Conservation (phyloP, 1,140 invertebrate species). For the Solen grandis region DNA sequence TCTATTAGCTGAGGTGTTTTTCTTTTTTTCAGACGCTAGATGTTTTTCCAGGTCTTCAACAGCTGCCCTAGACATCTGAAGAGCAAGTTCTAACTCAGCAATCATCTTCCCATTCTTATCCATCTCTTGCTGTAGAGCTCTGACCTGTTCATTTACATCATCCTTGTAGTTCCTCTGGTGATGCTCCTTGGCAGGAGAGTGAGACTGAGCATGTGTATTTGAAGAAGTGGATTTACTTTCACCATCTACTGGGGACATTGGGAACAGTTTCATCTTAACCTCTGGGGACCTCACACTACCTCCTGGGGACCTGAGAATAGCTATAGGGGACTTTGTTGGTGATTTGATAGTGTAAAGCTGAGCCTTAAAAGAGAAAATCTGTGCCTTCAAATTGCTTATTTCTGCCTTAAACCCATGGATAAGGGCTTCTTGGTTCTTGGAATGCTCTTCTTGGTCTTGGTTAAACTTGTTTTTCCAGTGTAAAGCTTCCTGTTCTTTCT, state of each 20-base stretch:
- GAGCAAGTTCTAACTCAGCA: slow-evolving; percentile 20
- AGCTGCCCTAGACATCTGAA: slow-evolving; percentile 10
- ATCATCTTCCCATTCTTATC: slow-evolving; percentile 47
- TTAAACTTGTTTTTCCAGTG: slow-evolving; percentile 36
- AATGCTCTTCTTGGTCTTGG: slow-evolving; percentile 12
- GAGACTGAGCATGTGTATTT: neutral
- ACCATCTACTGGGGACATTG: slow-evolving; percentile 26
- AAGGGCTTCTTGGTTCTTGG: slow-evolving; percentile 31
- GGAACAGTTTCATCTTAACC: slow-evolving; percentile 37
- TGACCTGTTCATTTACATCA: slow-evolving; percentile 31
- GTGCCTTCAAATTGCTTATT: slow-evolving; percentile 38
- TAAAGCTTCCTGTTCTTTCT: slow-evolving; percentile 20
- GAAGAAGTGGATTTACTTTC: neutral
- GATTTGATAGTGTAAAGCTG: slow-evolving; percentile 34
- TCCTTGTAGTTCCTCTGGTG: neutral
- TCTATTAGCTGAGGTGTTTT: neutral
- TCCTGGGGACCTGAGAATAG: slow-evolving; percentile 5
- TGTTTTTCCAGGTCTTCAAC: slow-evolving; percentile 17
- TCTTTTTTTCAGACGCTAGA: neutral
- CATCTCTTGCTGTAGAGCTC: slow-evolving; percentile 30
- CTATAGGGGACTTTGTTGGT: slow-evolving; percentile 27
- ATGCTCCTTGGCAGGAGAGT: slow-evolving; percentile 19
- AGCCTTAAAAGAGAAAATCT: slow-evolving; percentile 42
- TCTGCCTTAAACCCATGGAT: slow-evolving; percentile 52
- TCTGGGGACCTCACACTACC: slow-evolving; percentile 19